phyloP scores from a whole-genome alignment of 1,140 invertebrate genomes.

The Panagrolaimus sp. region DNA sequence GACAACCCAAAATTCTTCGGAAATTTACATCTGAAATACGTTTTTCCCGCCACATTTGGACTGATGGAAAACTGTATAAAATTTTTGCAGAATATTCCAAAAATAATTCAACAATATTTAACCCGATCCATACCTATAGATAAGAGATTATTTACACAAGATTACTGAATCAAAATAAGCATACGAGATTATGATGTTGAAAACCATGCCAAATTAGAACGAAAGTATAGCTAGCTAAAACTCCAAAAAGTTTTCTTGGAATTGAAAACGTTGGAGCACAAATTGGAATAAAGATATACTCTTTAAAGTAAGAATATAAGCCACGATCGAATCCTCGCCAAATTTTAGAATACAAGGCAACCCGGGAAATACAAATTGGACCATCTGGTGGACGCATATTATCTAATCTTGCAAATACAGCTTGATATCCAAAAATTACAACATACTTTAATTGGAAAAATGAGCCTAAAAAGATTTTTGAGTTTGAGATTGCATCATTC shows the following conservation, averaged over 20 bases:
- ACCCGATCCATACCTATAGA: constrained; percentile 50
- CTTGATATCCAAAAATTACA: constrained; percentile 55
- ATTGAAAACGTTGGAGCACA: constrained; percentile 52
- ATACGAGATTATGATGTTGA: constrained; percentile 55
- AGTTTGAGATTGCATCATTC: background rate
- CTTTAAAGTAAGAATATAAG: constrained; percentile 54
- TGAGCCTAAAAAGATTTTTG: constrained; percentile 33
- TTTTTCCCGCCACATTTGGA: constrained; percentile 39
- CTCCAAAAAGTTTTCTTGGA: constrained; percentile 47
- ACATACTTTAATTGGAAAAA: constrained; percentile 58
- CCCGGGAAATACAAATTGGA: constrained; percentile 53
- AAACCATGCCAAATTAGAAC: constrained; percentile 58
- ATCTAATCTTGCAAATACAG: constrained; percentile 50
- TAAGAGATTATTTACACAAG: too few relatives aligned
- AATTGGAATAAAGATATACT: constrained; percentile 57
- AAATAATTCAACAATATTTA: constrained; percentile 56
- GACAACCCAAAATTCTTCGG: constrained; percentile 44
- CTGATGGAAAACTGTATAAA: constrained; percentile 42
- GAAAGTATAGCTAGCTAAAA: constrained; percentile 53
- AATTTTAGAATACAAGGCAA: constrained; percentile 55
- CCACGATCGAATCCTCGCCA: constrained; percentile 56
- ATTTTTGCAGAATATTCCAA: constrained; percentile 49
- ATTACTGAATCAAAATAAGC: background rate
- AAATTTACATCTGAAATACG: constrained; percentile 46
- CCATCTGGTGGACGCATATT: constrained; percentile 52